A percentile compares a stretch with the other conserved stretches of the same genome.
These are phyloP conservation scores for Acleris literana DNA, from an alignment of 2,888 invertebrate genomes.

Conservation along the genomic window DNA sequence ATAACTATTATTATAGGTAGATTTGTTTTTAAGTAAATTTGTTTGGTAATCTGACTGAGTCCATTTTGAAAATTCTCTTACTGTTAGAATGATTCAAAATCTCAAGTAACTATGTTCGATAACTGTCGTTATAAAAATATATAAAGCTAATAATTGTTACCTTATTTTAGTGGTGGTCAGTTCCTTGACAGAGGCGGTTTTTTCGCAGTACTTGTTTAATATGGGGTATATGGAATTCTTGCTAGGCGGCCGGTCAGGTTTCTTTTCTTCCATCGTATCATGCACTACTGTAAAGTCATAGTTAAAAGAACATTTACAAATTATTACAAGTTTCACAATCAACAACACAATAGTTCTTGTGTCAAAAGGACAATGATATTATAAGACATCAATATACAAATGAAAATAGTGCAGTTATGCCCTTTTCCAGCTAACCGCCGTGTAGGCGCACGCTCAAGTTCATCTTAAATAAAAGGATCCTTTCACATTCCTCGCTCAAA, in stretches of 20 bases:
- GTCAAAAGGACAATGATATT: background rate
- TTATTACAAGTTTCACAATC: background rate
- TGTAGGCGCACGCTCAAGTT: slow-evolving; percentile 34
- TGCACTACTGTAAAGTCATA: slow-evolving; percentile 56
- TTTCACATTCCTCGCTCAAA: slow-evolving; percentile 23
- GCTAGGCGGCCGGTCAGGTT: slow-evolving; percentile 73
- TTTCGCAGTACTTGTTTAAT: slow-evolving; percentile 77
- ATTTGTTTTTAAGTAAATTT: too few relatives aligned
- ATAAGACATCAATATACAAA: slow-evolving; percentile 2
- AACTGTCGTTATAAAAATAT: too few relatives aligned
- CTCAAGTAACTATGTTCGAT: too few relatives aligned
- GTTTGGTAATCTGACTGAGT: too few relatives aligned
- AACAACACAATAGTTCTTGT: too few relatives aligned
- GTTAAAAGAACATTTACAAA: background rate
- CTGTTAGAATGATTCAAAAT: too few relatives aligned
- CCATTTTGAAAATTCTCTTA: too few relatives aligned
- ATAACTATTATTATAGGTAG: too few relatives aligned
- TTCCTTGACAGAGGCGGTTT: slow-evolving; percentile 75
- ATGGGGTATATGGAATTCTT: slow-evolving; percentile 70
- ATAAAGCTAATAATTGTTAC: slow-evolving; percentile 46
- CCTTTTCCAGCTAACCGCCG: slow-evolving; percentile 19
- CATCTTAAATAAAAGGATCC: slow-evolving; percentile 15
- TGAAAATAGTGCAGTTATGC: slow-evolving; percentile 18
- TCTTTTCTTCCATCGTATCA: slow-evolving; percentile 69
- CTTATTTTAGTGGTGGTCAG: slow-evolving; percentile 76